phyloP scores from a whole-genome alignment of 2,888 invertebrate species.

The Ophion obscuratus region DNA sequence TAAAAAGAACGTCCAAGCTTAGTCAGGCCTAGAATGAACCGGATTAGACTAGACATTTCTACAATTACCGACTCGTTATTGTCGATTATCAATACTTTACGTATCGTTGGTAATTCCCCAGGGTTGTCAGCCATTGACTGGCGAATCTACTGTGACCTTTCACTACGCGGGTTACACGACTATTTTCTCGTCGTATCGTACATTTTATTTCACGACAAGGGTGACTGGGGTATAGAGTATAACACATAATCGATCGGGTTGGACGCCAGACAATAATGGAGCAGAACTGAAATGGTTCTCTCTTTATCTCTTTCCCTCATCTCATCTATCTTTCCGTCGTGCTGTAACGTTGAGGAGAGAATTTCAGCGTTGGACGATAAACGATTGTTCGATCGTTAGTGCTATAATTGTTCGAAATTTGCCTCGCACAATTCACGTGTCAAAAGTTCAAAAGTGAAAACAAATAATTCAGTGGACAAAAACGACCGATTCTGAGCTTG shows the following conservation, averaged over 20 bases:
- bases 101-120: not conserved
- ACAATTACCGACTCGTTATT: not conserved
- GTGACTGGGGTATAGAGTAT: constrained; percentile 27
- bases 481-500: too few relatives aligned
- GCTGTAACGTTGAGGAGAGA: not conserved
- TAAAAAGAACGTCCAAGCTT: too few relatives aligned
- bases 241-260: constrained; percentile 54
- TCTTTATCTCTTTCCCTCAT: constrained; percentile 13
- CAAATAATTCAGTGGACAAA: too few relatives aligned
- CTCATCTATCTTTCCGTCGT: not conserved
- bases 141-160: not conserved
- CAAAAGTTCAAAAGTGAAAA: too few relatives aligned
- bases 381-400: not conserved
- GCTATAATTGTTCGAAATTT: too few relatives aligned
- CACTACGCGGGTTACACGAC: not conserved
- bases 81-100: not conserved
- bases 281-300: not conserved
- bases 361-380: not conserved
- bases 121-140: not conserved
- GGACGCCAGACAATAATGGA: constrained; percentile 15
- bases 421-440: too few relatives aligned
- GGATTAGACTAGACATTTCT: too few relatives aligned
- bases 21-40: not conserved
- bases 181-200: constrained; percentile 39
- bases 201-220: constrained; percentile 39